Percentiles rank a stretch among this genome's conserved stretches.
Evolutionary conservation across 2,113 vertebrate genomes (phyloP).

Genomic region (Tiliqua scincoides): DNA sequence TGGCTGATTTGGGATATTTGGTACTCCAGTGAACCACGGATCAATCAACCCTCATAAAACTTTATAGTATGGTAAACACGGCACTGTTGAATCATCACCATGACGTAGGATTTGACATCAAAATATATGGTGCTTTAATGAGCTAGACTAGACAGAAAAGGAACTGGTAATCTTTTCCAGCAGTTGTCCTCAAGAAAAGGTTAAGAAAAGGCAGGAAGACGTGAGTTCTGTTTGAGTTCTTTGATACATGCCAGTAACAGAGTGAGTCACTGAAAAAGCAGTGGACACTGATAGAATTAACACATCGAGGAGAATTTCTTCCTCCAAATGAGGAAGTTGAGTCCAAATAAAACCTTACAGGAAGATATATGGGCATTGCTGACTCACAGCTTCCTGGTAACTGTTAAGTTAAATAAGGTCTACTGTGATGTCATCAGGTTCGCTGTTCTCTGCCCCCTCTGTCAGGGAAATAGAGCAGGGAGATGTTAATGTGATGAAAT

Average conservation of each 20-base stretch:
- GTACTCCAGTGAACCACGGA: too few species aligned
- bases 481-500: too few species aligned
- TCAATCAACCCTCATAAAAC: neutral
- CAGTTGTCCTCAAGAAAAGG: constrained; percentile 5
- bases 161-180: neutral
- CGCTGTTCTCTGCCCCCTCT: too few species aligned
- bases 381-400: neutral
- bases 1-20: neutral
- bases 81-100: neutral
- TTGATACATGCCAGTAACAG: constrained; percentile 17
- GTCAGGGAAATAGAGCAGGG: too few species aligned
- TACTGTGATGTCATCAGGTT: too few species aligned
- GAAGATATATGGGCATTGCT: neutral
- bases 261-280: constrained; percentile 4
- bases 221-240: neutral
- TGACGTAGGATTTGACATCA: neutral
- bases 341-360: neutral
- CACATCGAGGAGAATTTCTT: neutral
- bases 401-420: too few species aligned
- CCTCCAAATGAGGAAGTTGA: too few species aligned
- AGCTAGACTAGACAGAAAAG: neutral
- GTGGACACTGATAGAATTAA: neutral
- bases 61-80: accelerated
- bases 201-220: neutral
- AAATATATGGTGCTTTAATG: neutral